phyloP scores from a whole-genome alignment of 2,888 invertebrate species.

The Tetropium fuscum region DNA sequence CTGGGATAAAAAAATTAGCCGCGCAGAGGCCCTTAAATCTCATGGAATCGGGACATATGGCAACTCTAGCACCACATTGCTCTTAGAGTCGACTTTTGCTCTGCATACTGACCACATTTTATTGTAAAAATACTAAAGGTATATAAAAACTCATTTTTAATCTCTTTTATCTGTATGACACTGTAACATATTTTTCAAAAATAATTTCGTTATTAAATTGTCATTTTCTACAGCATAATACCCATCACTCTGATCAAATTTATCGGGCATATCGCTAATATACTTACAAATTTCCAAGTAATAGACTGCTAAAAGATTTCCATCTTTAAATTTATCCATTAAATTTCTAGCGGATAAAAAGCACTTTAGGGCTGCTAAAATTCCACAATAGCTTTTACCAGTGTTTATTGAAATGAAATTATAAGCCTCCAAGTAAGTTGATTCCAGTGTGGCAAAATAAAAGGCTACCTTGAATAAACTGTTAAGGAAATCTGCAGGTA shows the following conservation, averaged over 20 bases:
- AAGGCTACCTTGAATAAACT: constrained; percentile 45
- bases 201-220: constrained; percentile 39
- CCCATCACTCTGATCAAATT: constrained; percentile 34
- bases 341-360: constrained; percentile 44
- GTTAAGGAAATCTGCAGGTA: constrained; percentile 14
- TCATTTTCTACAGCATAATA: constrained; percentile 49
- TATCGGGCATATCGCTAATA: constrained; percentile 30
- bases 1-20: too few relatives aligned
- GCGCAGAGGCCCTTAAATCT: too few relatives aligned
- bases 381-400: constrained; percentile 23
- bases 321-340: constrained; percentile 29
- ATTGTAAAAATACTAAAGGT: too few relatives aligned
- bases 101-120: too few relatives aligned
- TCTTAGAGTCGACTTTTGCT: too few relatives aligned
- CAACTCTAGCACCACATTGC: too few relatives aligned
- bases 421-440: constrained; percentile 41
- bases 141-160: too few relatives aligned
- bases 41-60: too few relatives aligned
- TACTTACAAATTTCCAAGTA: constrained; percentile 38
- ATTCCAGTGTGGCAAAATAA: constrained; percentile 43
- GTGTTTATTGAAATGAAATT: constrained; percentile 40
- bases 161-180: neutral
- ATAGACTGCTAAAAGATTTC: constrained; percentile 33
- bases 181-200: constrained; percentile 28
- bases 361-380: constrained; percentile 35